Evolutionary conservation across 2,797 vertebrate species (phyloP).

Genomic region (Perodicticus potto): DNA sequence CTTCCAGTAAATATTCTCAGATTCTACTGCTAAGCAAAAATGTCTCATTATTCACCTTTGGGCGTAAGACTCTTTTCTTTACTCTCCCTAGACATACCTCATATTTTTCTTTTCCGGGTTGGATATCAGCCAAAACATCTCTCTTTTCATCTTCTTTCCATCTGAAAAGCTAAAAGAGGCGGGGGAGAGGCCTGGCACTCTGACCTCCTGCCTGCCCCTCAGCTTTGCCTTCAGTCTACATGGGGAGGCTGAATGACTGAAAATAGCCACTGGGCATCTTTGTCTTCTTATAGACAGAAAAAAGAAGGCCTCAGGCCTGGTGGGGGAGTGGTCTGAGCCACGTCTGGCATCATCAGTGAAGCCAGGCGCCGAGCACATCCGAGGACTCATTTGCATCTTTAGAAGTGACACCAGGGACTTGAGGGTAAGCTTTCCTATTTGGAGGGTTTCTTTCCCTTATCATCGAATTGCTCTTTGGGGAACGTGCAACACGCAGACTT

Average conservation of each 20-base stretch:
- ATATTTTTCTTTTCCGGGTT: conserved; percentile 43
- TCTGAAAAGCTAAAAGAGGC: conserved; percentile 67
- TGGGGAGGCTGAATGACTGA: conserved; percentile 46
- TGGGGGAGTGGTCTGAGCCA: too few relatives aligned
- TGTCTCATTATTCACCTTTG: background rate
- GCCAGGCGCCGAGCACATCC: rapidly evolving
- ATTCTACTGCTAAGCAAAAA: conserved; percentile 29
- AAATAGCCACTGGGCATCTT: background rate
- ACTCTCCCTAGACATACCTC: background rate
- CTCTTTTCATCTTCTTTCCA: conserved; percentile 37
- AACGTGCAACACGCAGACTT: background rate
- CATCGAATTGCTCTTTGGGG: conserved; percentile 7
- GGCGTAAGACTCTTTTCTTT: background rate
- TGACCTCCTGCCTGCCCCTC: background rate
- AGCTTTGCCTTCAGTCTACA: conserved; percentile 43
- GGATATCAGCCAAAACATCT: conserved; percentile 49
- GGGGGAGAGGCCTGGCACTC: conserved; percentile 37
- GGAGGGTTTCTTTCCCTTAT: background rate
- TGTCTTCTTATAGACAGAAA: background rate
- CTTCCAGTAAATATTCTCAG: conserved; percentile 56
- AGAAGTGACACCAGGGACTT: background rate
- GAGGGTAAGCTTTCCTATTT: background rate
- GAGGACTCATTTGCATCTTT: conserved; percentile 50
- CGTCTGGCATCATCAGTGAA: background rate
- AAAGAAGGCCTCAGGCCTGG: background rate